Evolutionary conservation across 1,140 invertebrate genomes (phyloP).

Genomic region (Saccostrea echinata): DNA sequence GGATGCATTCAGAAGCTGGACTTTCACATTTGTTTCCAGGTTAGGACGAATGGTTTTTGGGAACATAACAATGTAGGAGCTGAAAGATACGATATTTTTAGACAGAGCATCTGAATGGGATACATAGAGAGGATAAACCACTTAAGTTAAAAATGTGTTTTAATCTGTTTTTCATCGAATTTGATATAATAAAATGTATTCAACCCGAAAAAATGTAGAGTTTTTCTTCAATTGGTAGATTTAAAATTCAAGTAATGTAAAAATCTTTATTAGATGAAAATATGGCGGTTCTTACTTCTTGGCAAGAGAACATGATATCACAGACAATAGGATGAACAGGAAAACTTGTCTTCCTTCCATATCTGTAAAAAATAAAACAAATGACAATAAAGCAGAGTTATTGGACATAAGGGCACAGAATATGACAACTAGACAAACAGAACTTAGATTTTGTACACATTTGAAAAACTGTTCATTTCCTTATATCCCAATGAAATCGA

Average conservation of each 20-base stretch:
- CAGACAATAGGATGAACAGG: constrained; percentile 8
- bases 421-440: too few species aligned
- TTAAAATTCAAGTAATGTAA: not conserved
- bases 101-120: not conserved
- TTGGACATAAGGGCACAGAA: too few species aligned
- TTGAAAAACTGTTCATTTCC: too few species aligned
- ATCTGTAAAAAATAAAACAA: not conserved
- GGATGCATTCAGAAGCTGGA: constrained; percentile 63
- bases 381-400: too few species aligned
- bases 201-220: too few species aligned
- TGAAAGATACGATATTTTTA: constrained; percentile 1
- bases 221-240: not conserved
- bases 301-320: constrained; percentile 23
- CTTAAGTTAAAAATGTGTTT: not conserved
- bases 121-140: not conserved
- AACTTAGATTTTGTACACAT: too few species aligned
- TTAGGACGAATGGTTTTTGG: constrained; percentile 63
- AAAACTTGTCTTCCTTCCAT: not conserved
- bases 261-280: not conserved
- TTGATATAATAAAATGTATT: not conserved
- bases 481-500: too few species aligned
- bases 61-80: constrained; percentile 66
- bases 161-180: not conserved
- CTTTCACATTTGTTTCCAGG: constrained; percentile 63
- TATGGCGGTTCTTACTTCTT: not conserved